phyloP scores from a whole-genome alignment of 2,113 vertebrate species.

The Scopus umbretta region DNA sequence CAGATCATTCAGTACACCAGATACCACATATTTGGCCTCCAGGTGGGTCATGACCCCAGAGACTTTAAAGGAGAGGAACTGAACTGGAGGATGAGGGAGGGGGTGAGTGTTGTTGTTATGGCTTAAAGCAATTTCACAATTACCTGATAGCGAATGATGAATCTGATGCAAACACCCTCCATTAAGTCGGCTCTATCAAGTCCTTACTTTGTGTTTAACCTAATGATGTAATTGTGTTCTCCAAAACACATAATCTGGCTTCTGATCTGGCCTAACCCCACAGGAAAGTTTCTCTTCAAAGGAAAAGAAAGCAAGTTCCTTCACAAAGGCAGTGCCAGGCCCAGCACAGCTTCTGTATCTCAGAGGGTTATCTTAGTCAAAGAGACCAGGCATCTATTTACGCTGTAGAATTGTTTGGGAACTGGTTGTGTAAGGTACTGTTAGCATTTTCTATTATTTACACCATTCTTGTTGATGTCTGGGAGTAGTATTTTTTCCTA shows the following conservation, averaged over 20 bases:
- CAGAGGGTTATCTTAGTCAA: conserved; percentile 40
- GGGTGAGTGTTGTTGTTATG: conserved; percentile 48
- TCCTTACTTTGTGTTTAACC: conserved; percentile 57
- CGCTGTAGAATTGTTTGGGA: neutral
- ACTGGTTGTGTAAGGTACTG: neutral
- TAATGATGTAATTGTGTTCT: conserved; percentile 56
- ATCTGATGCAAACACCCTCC: conserved; percentile 59
- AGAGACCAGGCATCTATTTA: neutral
- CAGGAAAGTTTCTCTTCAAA: conserved; percentile 59
- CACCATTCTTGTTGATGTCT: neutral
- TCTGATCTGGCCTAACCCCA: conserved; percentile 61
- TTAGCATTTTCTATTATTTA: neutral
- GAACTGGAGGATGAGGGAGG: conserved; percentile 42
- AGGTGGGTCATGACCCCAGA: conserved; percentile 59
- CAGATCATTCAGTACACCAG: conserved; percentile 46
- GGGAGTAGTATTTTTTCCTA: neutral
- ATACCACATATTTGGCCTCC: conserved; percentile 53
- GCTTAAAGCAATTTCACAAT: conserved; percentile 68
- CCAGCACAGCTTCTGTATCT: conserved; percentile 29
- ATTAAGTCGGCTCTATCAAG: conserved; percentile 45
- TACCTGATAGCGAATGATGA: conserved; percentile 59
- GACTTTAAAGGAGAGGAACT: conserved; percentile 66
- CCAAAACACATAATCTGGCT: conserved; percentile 55
- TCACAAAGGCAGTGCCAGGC: conserved; percentile 35
- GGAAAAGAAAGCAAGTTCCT: conserved; percentile 28